Evolutionary conservation across 2,888 invertebrate genomes (phyloP), one percentile per base, ranked within the genome.

Genomic region (Tetheella fluctuosa): DNA sequence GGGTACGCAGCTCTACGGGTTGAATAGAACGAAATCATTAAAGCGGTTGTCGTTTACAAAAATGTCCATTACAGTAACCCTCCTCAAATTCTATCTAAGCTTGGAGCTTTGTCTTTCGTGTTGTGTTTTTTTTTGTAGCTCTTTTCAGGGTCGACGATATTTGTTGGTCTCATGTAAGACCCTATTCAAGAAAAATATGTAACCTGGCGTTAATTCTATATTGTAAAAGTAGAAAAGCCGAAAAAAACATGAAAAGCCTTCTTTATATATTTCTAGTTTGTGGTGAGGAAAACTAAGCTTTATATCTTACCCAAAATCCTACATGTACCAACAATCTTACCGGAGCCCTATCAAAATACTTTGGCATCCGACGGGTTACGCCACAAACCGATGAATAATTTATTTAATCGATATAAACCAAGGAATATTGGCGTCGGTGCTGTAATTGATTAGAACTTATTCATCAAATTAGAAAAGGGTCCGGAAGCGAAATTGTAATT

Each of bases 61-160:
- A 86, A 84, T 83, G 83, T 81, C 83, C 79, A 83, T 87, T 81
- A 83, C 68, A 64, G 77, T 70, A 76, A 85, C 85, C 87, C 84
- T 83, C 76, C 76, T 86, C 85, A 86, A 87, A 86, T 81, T 79
- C 73, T 77, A 74, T 76, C 69, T 81, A 77, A 84, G 79, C 79
- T 64, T 64, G 59, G 62, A 73, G 77, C 79, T 83, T 85, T 84
- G 78, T 75, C 68, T 81, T 69, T 76, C 55, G 53, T 58, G 69
- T 73, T 71, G 61, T n/a, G n/a, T n/a, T n/a, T 66, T 79, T 77
- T 77, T 75, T 74, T 73, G 67, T 59, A 64, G 53, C 59, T 66
- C 59, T 69, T 65, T 77, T 70, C 64, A 69, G 65, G 67, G 64
- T 65, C 64, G 63, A 59, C 59, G 64, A 67, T 70, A 73, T 76